Evolutionary conservation across 2,888 invertebrate genomes (phyloP), one percentile per base, ranked within the genome.

Genomic region (Caenorhabditis virilis): DNA sequence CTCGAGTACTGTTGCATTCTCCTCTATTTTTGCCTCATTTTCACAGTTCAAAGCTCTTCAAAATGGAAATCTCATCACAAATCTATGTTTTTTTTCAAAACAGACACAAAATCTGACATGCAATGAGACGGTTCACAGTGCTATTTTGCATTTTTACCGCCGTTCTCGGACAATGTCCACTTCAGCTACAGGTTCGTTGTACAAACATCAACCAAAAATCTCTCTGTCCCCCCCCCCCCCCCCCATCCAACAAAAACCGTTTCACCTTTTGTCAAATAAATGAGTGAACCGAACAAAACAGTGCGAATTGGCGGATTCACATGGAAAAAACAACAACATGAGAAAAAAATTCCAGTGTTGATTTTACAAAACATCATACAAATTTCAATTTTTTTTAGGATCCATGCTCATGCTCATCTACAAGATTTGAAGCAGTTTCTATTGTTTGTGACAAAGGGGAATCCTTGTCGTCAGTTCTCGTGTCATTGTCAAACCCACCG

Each of bases 401-500:
- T 2, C 78, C 78, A 0, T 80, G 80, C 46, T 61, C 69, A 15
- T 80, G 80, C 54, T 58, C 71, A 15, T 70, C 77, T 3, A 76
- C 78, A n/a, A 43, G 74, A 22, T 78, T 76, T 51, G 78, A 80
- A 51, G 72, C 75, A 9, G 69, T 80, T 15, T 64, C 66, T 20
- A 75, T 80, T 7, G 69, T 74, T 16, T 80, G 80, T 57, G 79
- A 80, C 53, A 59, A 66, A 36, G 79, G 74, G 6, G 64, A 56
- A 7, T 78, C 79, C 0, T 58, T 80, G 7, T 42, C 57, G n/a
- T 57, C 60, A 16, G 74, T 75, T 1, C 49, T 78, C 2, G 62
- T 69, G 53, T 69, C 77, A 11, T 59, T 79, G 6, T 57, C 71
- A 22, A 49, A 59, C 36, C 67, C 75, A 2, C 67, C 69, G 18